Percentiles rank a stretch among this genome's conserved stretches.
Conservation (phyloP, 2,797 vertebrate species). For the Macropus fuliginosus region DNA sequence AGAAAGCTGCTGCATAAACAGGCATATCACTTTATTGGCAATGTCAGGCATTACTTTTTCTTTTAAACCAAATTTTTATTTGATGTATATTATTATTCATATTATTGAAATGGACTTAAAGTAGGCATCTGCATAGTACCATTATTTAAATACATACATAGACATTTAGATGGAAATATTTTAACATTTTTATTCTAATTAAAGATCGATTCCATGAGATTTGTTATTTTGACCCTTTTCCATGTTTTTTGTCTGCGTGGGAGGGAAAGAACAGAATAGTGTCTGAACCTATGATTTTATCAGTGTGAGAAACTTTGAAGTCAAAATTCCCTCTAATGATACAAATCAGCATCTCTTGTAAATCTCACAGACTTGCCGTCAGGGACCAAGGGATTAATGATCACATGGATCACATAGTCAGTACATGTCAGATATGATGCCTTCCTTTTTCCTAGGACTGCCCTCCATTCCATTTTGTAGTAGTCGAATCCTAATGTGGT, state of each 20-base stretch:
- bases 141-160: slow-evolving; percentile 26
- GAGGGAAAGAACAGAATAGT: slow-evolving; percentile 38
- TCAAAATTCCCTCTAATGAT: too few relatives aligned
- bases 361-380: not conserved
- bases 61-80: not conserved
- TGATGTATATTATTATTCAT: not conserved
- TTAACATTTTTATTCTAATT: slow-evolving; percentile 50
- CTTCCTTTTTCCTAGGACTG: not conserved
- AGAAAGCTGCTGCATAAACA: not conserved
- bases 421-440: not conserved
- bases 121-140: not conserved
- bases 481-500: not conserved
- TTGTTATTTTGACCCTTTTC: slow-evolving; percentile 28
- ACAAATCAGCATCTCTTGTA: not conserved
- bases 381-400: not conserved
- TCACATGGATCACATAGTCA: not conserved
- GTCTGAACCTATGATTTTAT: not conserved
- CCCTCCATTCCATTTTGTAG: not conserved
- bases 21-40: too few relatives aligned
- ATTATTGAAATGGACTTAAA: slow-evolving; percentile 47
- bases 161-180: slow-evolving; percentile 4
- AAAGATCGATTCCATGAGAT: slow-evolving; percentile 39
- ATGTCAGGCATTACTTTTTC: not conserved
- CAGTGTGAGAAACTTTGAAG: not conserved
- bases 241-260: slow-evolving; percentile 49